These are phyloP conservation scores for Amaurobius ferox DNA, from an alignment of 2,888 invertebrate genomes.

Conservation along the genomic window DNA sequence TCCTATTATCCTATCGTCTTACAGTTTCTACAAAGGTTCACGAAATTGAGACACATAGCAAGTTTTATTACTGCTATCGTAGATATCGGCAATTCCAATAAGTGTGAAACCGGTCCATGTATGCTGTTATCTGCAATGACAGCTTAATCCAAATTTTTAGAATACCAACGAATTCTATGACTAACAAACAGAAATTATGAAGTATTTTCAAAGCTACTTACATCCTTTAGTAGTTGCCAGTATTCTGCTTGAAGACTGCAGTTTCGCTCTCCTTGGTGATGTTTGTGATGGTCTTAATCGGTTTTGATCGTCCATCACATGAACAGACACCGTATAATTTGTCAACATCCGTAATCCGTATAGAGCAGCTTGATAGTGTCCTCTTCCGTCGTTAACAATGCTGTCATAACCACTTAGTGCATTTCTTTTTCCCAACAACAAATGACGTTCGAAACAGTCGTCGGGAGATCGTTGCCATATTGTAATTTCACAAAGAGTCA, in stretches of 20 bases:
- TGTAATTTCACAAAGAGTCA: constrained; percentile 62
- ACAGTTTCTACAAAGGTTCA: no score
- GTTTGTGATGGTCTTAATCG: not conserved
- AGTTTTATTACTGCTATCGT: no score
- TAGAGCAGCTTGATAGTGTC: constrained; percentile 39
- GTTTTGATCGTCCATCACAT: constrained; percentile 46
- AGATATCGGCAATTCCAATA: no score
- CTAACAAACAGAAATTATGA: no score
- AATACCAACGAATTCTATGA: no score
- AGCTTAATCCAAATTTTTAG: no score
- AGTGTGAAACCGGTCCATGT: no score
- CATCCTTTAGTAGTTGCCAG: constrained; percentile 60
- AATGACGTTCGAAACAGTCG: constrained; percentile 60
- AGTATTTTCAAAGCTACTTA: constrained; percentile 17
- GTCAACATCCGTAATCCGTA: constrained; percentile 64
- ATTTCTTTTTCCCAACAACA: constrained; percentile 41
- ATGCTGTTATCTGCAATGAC: no score
- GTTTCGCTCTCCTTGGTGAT: not conserved
- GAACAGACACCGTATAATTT: constrained; percentile 59
- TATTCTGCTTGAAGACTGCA: constrained; percentile 26
- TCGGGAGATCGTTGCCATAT: constrained; percentile 11
- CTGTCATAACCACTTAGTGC: constrained; percentile 32
- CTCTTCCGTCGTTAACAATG: not conserved
- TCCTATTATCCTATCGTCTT: no score
- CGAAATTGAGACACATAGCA: no score